Evolutionary conservation across 37 sponge, comb jelly and placozoan species (phyloP), one percentile per base, ranked within the genome.

Genomic region (Theonella swinhoei): DNA sequence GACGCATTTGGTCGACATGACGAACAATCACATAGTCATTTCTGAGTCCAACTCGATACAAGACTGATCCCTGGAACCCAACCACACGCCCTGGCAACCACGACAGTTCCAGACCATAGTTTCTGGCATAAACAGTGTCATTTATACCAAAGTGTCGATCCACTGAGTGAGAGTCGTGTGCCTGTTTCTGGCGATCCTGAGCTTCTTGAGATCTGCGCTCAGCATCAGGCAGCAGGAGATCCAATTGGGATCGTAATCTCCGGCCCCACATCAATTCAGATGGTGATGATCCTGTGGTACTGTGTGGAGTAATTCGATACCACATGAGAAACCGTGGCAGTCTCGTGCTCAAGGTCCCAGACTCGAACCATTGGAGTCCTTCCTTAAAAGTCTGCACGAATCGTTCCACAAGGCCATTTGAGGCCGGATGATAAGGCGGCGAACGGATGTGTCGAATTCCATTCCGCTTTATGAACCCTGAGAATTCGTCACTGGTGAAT

Each of bases 331-430:
- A 75, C 36, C 61, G 23, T 36, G n/a, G n/a, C n/a, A n/a, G n/a
- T n/a, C n/a, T n/a, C n/a, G n/a, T n/a, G n/a, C n/a, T n/a, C n/a
- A n/a, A 3, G 14, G 76, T 34, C 11, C 39, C 81, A 35, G 42
- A 40, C 24, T 26, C 7, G 31, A 26, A 33, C 20, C 39, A 30
- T 29, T 60, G 68, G 2, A 85, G 24, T 26, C 88, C 76, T 9
- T 29, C 40, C 65, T 87, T 75, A 11, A 80, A 58, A 11, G 72
- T 84, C 73, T 82, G 83, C 1, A 88, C 83, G 4, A 79, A 43
- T 42, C 84, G 47, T 40, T 89, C 85, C 24, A 78, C 87, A 24
- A 86, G 67, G 3, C 91, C 79, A n/a, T n/a, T n/a, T n/a, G n/a
- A n/a, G n/a, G n/a, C n/a, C n/a, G n/a, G n/a, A n/a, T n/a, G n/a